These are phyloP conservation scores for Rhinophrynus dorsalis DNA, from an alignment of 2,797 vertebrate genomes.

Conservation along the genomic window DNA sequence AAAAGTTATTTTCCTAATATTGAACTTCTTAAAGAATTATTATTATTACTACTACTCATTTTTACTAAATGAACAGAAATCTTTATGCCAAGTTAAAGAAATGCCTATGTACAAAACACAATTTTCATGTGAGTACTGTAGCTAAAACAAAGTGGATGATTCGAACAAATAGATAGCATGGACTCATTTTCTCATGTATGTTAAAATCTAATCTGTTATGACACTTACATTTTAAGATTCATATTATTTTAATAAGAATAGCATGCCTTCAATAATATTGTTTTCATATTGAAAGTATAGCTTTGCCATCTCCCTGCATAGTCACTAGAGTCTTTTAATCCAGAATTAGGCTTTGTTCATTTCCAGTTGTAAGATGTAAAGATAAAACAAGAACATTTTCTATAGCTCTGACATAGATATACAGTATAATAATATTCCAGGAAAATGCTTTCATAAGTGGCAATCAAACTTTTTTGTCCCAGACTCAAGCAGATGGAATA, in stretches of 20 bases:
- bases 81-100: no score
- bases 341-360: background rate
- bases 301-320: slow-evolving; percentile 25
- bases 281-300: background rate
- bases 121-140: background rate
- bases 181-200: background rate
- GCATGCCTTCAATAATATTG: slow-evolving; percentile 9
- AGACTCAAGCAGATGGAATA: slow-evolving; percentile 19
- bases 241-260: slow-evolving; percentile 37
- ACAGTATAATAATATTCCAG: slow-evolving; percentile 17
- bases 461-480: slow-evolving; percentile 20
- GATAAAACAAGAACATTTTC: background rate
- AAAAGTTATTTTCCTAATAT: no score
- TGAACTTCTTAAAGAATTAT: no score
- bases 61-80: no score
- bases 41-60: no score
- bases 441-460: slow-evolving; percentile 34
- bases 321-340: background rate
- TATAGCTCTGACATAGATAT: background rate
- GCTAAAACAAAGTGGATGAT: background rate
- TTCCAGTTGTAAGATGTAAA: slow-evolving; percentile 6
- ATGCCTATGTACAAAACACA: background rate
- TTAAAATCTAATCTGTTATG: slow-evolving; percentile 23
- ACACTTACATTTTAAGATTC: slow-evolving; percentile 21
- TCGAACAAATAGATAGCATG: background rate